Evolutionary conservation across 2,888 invertebrate species (phyloP), one percentile per base, ranked within the genome.

Genomic region (Ochropleura plecta): DNA sequence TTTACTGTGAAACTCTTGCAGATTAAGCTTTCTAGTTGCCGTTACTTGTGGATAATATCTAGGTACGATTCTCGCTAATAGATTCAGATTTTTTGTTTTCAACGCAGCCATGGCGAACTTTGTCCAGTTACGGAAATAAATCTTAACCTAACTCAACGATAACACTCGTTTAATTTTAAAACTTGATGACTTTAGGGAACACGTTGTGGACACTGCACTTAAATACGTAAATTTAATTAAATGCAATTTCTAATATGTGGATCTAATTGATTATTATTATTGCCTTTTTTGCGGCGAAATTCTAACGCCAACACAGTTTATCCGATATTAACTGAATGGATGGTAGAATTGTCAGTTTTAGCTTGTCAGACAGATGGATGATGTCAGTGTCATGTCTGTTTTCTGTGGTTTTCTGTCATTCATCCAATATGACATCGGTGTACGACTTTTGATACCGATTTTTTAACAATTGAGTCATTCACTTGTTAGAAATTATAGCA

Each of bases 1-100:
- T 95, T 99, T 99, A 92, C 99, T 99, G 94, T 99, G 99, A 93
- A 98, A 99, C 95, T 99, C 99, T 91, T 99, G 97, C 55, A 99
- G 97, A 96, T 99, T 99, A 72, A 99, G 97, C 91, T 97, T 97
- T 86, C 99, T 97, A 76, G 85, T 91, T 18, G 87, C 79, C 74
- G 83, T 89, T 48, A 95, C 18, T 90, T 90, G 93, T 60, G 94
- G 94, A 70, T 84, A 87, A 83, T 92, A 94, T 88, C 93, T 94
- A 18, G 92, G 89, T 49, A 89, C 86, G 68, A 95, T 81, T 62
- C 91, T 85, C 44, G 90, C 86, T 48, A 95, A 84, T 67, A 92
- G 81, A 85, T 91, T 93, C 3, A 93, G 86, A 85, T 90, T 94
- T 81, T 91, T 93, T 59, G 90, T 90, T 82, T 91, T 95, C 72